Evolutionary conservation across 2,113 vertebrate genomes (phyloP), one percentile per base, ranked within the genome.

Genomic region (Muntiacus reevesi): DNA sequence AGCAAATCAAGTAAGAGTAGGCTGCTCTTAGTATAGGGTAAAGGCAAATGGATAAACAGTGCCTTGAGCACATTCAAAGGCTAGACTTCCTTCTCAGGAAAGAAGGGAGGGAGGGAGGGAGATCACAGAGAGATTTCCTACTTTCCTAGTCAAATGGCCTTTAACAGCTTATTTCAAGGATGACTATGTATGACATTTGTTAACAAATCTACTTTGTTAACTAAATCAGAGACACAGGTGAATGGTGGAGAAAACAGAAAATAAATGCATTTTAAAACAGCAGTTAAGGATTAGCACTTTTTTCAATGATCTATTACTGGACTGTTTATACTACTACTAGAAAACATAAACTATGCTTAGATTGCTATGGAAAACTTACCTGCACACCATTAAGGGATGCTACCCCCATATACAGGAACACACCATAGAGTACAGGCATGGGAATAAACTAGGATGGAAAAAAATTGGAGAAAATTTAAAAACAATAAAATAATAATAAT

Each of bases 371-470:
- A 95, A 81, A 79, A 97, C 98, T 98, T 94, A 99, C 99, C 99
- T 99, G 99, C 79, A 99, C 99, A 0, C 99, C 99, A 0, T 99
- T 99, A 62, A 99, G 99, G 1, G 99, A 99, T 0, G 99, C 99
- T 0, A 99, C 99, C 0, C 99, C 99, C 99, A 99, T 99, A 83
- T 99, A 99, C 16, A 99, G 99, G 98, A 99, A 99, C 92, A 99
- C 99, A 0, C 99, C 99, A 0, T 99, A 99, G 36, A 99, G 99
- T 28, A 99, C 99, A 6, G 99, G 99, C 99, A 99, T 99, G 52
- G 99, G 99, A 84, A 99, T 99, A 98, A 99, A 99, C 99, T 99
- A 97, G 0, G 16, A 7, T 74, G 64, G 17, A 97, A 84, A 96
- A 94, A 64, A 27, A 95, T 64, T 47, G 21, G 36, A 55, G 71